Conservation (phyloP, 2,797 vertebrate species). For the Orientallactaga sibirica region DNA sequence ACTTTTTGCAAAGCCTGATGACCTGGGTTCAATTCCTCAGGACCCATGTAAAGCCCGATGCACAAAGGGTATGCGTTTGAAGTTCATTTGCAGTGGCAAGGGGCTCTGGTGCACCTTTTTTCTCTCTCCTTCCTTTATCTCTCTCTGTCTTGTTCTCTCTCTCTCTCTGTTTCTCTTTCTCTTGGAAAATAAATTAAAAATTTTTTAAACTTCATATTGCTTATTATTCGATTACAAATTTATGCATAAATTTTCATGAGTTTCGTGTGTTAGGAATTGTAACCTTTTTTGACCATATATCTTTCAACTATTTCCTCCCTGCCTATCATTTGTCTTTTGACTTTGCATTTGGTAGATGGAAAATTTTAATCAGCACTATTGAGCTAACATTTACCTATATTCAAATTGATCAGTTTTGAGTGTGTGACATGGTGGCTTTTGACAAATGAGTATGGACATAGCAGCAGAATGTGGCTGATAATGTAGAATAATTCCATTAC, state of each 20-base stretch:
- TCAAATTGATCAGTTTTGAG: background rate
- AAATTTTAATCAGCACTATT: background rate
- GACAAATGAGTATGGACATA: background rate
- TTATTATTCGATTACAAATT: slow-evolving; percentile 3
- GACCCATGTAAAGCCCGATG: no score
- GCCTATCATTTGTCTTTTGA: slow-evolving; percentile 24
- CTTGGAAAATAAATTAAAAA: no score
- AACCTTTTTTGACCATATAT: background rate
- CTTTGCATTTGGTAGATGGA: background rate
- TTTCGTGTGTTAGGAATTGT: background rate
- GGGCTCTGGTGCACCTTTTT: no score
- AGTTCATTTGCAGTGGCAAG: no score
- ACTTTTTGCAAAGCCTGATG: no score
- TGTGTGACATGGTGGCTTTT: background rate
- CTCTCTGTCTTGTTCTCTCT: no score
- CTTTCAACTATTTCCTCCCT: slow-evolving; percentile 17
- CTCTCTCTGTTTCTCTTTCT: no score
- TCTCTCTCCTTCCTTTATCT: no score
- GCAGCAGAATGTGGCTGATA: background rate
- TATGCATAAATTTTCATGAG: background rate
- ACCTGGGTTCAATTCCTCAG: no score
- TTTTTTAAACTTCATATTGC: background rate
- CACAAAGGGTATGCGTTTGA: no score
- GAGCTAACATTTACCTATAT: background rate
- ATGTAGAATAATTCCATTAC: background rate